A percentile compares a stretch with the other conserved stretches of the same genome.
Evolutionary conservation across 2,888 invertebrate species (phyloP).

Genomic region (Acanthoscelides obtectus): DNA sequence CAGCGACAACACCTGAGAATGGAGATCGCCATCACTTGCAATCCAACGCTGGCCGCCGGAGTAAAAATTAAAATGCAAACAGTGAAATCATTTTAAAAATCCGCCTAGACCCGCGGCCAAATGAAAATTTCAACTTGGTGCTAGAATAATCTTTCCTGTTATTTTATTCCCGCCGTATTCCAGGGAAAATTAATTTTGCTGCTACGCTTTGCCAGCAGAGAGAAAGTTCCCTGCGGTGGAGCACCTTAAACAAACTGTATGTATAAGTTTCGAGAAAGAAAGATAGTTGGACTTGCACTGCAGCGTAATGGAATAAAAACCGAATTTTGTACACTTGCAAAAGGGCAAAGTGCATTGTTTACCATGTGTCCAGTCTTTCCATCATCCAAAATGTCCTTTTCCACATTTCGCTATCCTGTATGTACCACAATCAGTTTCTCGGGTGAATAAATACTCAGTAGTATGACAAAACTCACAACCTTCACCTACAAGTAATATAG

Average conservation of each 20-base stretch:
- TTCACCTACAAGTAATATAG: too few species aligned
- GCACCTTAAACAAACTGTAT: background rate
- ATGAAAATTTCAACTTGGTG: constrained; percentile 22
- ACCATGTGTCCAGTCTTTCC: too few species aligned
- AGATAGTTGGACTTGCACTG: background rate
- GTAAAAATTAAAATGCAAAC: background rate
- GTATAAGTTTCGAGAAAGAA: background rate
- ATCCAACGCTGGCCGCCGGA: background rate
- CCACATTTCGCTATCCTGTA: too few species aligned
- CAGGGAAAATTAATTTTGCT: constrained; percentile 29
- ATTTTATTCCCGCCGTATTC: constrained; percentile 27
- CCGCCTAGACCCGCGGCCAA: constrained; percentile 8
- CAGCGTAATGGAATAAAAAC: background rate
- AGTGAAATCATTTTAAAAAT: background rate
- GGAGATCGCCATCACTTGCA: background rate
- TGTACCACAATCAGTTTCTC: too few species aligned
- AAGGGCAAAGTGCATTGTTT: too few species aligned
- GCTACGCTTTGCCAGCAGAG: background rate
- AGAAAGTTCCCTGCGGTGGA: background rate
- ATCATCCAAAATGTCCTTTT: too few species aligned
- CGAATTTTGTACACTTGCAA: too few species aligned
- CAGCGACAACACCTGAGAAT: background rate
- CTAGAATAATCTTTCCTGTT: constrained; percentile 26
- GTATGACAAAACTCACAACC: too few species aligned
- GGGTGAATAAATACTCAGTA: too few species aligned